Conservation (phyloP, 1,140 invertebrate genomes). For the Frieseomelitta varia region DNA sequence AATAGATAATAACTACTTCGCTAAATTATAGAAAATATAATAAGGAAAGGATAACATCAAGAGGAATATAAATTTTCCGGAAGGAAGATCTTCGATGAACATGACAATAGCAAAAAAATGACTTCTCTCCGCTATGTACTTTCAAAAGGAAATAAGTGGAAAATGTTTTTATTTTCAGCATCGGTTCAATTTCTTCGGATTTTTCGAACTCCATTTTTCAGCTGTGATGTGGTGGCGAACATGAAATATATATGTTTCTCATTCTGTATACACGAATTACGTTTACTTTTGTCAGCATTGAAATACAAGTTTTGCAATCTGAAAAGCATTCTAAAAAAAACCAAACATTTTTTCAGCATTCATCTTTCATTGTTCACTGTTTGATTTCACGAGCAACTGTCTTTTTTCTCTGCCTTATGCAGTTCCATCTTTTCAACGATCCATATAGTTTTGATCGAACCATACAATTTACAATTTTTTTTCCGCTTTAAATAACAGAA, state of each 20-base stretch:
- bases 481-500: not conserved
- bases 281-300: slow-evolving; percentile 28
- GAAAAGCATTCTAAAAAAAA: not conserved
- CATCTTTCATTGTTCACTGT: slow-evolving; percentile 6
- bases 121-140: not conserved
- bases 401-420: slow-evolving; percentile 43
- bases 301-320: slow-evolving; percentile 22
- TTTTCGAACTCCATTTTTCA: slow-evolving; percentile 5
- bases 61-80: slow-evolving; percentile 32
- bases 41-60: slow-evolving; percentile 20
- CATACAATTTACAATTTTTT: slow-evolving; percentile 5
- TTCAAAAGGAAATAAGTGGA: not conserved
- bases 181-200: not conserved
- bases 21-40: slow-evolving; percentile 36
- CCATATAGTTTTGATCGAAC: slow-evolving; percentile 30
- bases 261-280: not conserved
- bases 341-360: slow-evolving; percentile 17
- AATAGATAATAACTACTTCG: not conserved
- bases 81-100: not conserved
- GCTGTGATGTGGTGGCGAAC: not conserved
- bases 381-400: slow-evolving; percentile 25
- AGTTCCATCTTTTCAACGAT: slow-evolving; percentile 53
- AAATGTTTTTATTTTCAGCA: not conserved
- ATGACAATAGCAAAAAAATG: not conserved
- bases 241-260: not conserved